Evolutionary conservation across 1,140 invertebrate species (phyloP).

Genomic region (Aporrectodea caliginosa): DNA sequence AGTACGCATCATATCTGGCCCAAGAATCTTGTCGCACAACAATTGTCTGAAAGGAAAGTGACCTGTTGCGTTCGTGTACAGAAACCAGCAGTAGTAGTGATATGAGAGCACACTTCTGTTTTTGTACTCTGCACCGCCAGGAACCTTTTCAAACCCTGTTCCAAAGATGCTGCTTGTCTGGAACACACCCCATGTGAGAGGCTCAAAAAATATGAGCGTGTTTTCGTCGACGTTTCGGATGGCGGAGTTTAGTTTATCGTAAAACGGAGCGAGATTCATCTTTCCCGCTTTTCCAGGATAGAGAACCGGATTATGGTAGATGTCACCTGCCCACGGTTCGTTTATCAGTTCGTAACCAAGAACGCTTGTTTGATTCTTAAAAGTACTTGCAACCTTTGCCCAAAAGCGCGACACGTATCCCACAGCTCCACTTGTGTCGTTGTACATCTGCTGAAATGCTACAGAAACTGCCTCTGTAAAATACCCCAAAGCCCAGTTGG

Average conservation of each 20-base stretch:
- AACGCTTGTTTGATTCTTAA: slow-evolving; percentile 34
- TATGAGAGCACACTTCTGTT: slow-evolving; percentile 37
- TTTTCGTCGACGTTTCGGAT: slow-evolving; percentile 38
- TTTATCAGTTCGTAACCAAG: slow-evolving; percentile 44
- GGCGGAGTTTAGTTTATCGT: slow-evolving; percentile 35
- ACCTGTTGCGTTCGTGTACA: slow-evolving; percentile 5
- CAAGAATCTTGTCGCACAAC: slow-evolving; percentile 37
- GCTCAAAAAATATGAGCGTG: slow-evolving; percentile 42
- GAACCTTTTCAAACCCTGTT: slow-evolving; percentile 38
- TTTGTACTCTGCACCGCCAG: slow-evolving; percentile 34
- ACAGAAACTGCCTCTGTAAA: slow-evolving; percentile 36
- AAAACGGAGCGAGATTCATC: slow-evolving; percentile 38
- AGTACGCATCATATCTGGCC: slow-evolving; percentile 28
- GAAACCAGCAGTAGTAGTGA: slow-evolving; percentile 44
- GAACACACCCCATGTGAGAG: slow-evolving; percentile 41
- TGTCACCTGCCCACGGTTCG: slow-evolving; percentile 43
- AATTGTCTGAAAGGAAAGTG: slow-evolving; percentile 9
- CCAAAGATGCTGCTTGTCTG: slow-evolving; percentile 34
- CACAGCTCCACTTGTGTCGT: slow-evolving; percentile 33
- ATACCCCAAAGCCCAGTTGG: slow-evolving; percentile 35
- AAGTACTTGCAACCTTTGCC: slow-evolving; percentile 33
- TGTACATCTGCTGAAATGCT: slow-evolving; percentile 42
- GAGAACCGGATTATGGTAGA: slow-evolving; percentile 35
- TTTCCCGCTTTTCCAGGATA: slow-evolving; percentile 40
- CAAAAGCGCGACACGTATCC: slow-evolving; percentile 37